phyloP scores from a whole-genome alignment of 2,113 vertebrate species.

The Lophura nycthemera region DNA sequence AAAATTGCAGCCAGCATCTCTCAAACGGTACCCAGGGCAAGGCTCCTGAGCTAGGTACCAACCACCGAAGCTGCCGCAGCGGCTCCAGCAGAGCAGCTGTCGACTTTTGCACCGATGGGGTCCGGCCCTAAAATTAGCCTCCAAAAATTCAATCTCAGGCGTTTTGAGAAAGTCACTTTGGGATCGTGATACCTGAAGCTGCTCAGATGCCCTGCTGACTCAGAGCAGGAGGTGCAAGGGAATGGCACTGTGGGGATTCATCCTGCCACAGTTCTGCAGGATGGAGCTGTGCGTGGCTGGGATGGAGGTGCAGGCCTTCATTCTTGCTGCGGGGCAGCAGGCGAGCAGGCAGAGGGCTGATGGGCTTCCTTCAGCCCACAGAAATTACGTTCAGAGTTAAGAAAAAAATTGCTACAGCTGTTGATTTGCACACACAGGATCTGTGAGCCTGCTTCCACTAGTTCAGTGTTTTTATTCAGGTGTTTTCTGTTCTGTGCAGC shows the following conservation, averaged over 20 bases:
- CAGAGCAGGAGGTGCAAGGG: accelerated
- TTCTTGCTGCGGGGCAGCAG: not conserved
- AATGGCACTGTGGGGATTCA: not conserved
- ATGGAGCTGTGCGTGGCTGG: not conserved
- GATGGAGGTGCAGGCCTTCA: not conserved
- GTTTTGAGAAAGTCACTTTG: not conserved
- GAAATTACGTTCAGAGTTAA: not conserved
- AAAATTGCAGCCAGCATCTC: not conserved
- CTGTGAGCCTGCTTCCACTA: not conserved
- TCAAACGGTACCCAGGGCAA: accelerated
- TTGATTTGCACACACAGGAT: not conserved
- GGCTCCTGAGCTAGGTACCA: not conserved
- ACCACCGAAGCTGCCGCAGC: accelerated
- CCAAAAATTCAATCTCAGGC: not conserved
- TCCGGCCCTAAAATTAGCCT: not conserved
- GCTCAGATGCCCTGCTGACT: not conserved
- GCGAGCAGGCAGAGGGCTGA: not conserved
- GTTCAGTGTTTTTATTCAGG: not conserved
- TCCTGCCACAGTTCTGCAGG: not conserved
- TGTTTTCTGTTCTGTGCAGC: not conserved
- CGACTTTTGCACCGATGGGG: accelerated
- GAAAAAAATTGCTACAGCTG: not conserved
- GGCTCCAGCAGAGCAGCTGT: not conserved
- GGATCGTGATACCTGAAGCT: not conserved
- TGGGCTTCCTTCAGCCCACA: not conserved